Conservation (phyloP, 2,113 vertebrate genomes). For the Rhinichthys klamathensis region DNA sequence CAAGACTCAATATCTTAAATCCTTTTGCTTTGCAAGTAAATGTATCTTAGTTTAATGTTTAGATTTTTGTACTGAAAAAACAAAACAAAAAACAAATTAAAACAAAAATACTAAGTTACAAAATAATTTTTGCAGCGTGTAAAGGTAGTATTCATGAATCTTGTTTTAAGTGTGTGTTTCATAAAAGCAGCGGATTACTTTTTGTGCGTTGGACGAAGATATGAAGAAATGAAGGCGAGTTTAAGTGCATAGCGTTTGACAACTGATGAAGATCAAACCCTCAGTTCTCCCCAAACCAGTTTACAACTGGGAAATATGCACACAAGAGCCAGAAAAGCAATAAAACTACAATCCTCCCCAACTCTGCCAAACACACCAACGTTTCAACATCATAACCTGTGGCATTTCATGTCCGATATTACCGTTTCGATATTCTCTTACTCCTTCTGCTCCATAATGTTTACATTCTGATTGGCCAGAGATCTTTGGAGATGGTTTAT, state of each 20-base stretch:
- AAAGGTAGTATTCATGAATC: neutral
- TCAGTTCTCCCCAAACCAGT: neutral
- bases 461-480: conserved; percentile 56
- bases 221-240: conserved; percentile 12
- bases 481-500: conserved; percentile 55
- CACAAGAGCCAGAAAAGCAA: neutral
- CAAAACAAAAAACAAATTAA: accelerated
- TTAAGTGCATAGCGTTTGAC: conserved; percentile 56
- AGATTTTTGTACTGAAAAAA: neutral
- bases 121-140: neutral
- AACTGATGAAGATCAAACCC: conserved; percentile 5
- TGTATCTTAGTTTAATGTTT: neutral
- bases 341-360: neutral
- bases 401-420: neutral
- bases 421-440: too few species aligned
- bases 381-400: neutral
- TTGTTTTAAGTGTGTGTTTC: neutral
- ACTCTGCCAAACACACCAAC: neutral
- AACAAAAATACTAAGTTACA: neutral
- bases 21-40: neutral
- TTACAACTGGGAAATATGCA: neutral
- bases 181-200: neutral
- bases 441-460: neutral
- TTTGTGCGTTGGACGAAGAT: conserved; percentile 47
- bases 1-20: neutral